These are phyloP conservation scores for Phenacoccus solenopsis DNA, from an alignment of 1,140 invertebrate genomes.

Conservation along the genomic window DNA sequence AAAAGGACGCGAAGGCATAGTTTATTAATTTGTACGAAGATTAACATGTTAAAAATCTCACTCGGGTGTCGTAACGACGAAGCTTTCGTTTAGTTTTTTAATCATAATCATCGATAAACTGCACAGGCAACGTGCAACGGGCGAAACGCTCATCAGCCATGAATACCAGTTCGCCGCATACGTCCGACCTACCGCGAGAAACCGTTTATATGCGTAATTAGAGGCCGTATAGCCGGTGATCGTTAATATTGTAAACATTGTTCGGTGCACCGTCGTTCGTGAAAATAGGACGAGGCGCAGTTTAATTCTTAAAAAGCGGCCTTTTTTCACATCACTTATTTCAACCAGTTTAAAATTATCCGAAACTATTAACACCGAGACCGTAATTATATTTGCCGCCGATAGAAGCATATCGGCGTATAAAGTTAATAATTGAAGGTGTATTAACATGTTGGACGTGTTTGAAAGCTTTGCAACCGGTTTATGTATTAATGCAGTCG, in stretches of 20 bases:
- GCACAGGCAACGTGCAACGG: no score
- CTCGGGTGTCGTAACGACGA: no score
- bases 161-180: no score
- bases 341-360: constrained; percentile 15
- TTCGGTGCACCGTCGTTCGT: not conserved
- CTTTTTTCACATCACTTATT: not conserved
- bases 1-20: no score
- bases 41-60: no score
- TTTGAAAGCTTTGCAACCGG: constrained; percentile 14
- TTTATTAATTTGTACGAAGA: no score
- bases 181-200: not conserved
- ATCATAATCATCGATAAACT: no score
- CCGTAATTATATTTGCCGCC: not conserved
- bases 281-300: not conserved
- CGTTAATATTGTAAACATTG: not conserved
- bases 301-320: constrained; percentile 2
- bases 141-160: no score
- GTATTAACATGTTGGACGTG: constrained; percentile 12
- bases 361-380: constrained; percentile 14
- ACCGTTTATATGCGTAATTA: constrained; percentile 2
- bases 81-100: no score
- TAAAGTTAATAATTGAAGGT: constrained; percentile 17
- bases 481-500: not conserved
- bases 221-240: not conserved
- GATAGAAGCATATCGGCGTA: not conserved